phyloP scores from a whole-genome alignment of 2,797 vertebrate species.

The Acestrorhynchus altus region DNA sequence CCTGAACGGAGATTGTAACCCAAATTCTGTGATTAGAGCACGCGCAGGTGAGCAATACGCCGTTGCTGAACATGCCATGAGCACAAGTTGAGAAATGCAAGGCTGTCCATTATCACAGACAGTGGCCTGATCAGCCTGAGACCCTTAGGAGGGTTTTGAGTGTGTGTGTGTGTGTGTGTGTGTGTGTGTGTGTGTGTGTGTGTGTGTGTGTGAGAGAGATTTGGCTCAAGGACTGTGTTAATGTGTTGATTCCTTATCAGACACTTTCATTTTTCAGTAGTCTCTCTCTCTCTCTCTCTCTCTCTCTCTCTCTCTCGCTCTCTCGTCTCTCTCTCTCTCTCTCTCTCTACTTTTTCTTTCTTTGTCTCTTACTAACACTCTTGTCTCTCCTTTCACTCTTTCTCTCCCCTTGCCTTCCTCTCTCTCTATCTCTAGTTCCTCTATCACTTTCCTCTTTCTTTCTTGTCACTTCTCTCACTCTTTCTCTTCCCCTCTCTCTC shows the following conservation, averaged over 20 bases:
- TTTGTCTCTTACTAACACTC: too few species aligned
- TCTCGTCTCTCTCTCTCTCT: neutral
- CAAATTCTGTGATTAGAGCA: constrained; percentile 39
- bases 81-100: neutral
- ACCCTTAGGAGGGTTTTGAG: neutral
- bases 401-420: neutral
- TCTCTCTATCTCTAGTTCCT: neutral
- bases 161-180: constrained; percentile 27
- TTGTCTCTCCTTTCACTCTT: neutral
- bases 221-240: constrained; percentile 36
- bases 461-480: neutral
- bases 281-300: neutral
- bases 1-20: constrained; percentile 36
- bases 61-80: constrained; percentile 2
- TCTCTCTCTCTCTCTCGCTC: neutral
- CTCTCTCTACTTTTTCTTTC: neutral
- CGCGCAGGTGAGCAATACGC: constrained; percentile 6
- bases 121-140: constrained; percentile 41
- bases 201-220: constrained; percentile 24
- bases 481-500: neutral
- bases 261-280: constrained; percentile 35
- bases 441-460: neutral
- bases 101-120: neutral
- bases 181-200: constrained; percentile 43
- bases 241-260: constrained; percentile 32